These are phyloP conservation scores for Rissa tridactyla DNA, from an alignment of 2,113 vertebrate genomes.

Conservation along the genomic window DNA sequence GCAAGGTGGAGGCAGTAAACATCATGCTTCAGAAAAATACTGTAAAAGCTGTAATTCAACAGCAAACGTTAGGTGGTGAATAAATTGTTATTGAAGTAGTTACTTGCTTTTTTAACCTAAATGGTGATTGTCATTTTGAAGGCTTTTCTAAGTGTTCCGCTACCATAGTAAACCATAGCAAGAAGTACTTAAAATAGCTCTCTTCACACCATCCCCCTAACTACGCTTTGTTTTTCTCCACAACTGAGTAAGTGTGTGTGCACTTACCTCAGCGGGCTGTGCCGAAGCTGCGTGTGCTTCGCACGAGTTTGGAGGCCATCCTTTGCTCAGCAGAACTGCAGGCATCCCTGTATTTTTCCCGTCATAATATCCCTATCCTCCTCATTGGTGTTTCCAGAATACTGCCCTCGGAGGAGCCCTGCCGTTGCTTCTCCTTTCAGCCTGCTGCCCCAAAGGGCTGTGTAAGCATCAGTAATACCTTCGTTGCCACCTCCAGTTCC, in stretches of 20 bases:
- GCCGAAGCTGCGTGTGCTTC: accelerated
- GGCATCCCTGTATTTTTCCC: background rate
- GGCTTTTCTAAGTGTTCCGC: constrained; percentile 24
- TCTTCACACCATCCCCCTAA: background rate
- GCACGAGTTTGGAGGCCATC: accelerated
- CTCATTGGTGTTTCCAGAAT: background rate
- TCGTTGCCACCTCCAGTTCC: background rate
- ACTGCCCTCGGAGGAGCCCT: background rate
- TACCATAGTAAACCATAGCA: background rate
- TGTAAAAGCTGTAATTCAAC: constrained; percentile 42
- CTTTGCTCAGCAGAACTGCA: background rate
- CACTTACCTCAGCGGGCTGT: background rate
- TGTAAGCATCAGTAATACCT: background rate
- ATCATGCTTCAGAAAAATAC: constrained; percentile 23
- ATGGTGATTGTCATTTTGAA: constrained; percentile 43
- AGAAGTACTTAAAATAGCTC: constrained; percentile 39
- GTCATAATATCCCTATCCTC: background rate
- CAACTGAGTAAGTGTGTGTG: background rate
- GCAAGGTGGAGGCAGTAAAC: background rate
- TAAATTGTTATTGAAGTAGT: constrained; percentile 31
- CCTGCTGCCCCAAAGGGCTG: background rate
- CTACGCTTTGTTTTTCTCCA: background rate
- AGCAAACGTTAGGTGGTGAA: constrained; percentile 45
- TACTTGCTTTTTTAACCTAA: constrained; percentile 46
- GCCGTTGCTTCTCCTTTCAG: background rate